Conservation (phyloP, 2,113 vertebrate genomes). For the Gambusia affinis region DNA sequence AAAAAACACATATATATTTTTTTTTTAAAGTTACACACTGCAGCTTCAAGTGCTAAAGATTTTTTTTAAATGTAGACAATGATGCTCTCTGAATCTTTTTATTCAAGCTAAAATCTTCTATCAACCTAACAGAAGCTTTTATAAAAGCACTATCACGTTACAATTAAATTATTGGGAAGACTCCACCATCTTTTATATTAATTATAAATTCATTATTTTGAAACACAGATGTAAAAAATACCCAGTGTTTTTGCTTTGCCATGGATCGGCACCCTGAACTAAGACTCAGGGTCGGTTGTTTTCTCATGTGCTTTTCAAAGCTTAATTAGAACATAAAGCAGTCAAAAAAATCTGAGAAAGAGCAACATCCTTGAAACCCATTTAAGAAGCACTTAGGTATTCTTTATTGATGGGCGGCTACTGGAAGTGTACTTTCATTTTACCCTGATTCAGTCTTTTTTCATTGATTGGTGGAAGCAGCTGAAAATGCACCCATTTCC, state of each 20-base stretch:
- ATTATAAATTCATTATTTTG: too few species aligned
- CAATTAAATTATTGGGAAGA: too few species aligned
- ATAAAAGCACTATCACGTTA: too few species aligned
- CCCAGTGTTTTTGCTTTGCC: neutral
- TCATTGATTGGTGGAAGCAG: slow-evolving; percentile 20
- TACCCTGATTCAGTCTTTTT: slow-evolving; percentile 2
- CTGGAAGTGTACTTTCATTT: slow-evolving; percentile 3
- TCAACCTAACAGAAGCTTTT: too few species aligned
- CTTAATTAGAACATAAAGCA: slow-evolving; percentile 16
- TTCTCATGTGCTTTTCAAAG: slow-evolving; percentile 9
- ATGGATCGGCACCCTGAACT: neutral
- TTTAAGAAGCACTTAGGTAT: slow-evolving; percentile 31
- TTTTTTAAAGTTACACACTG: too few species aligned
- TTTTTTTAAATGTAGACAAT: too few species aligned
- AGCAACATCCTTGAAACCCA: slow-evolving; percentile 29
- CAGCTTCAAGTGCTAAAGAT: too few species aligned
- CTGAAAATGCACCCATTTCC: slow-evolving; percentile 16
- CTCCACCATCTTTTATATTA: too few species aligned
- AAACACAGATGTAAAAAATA: neutral
- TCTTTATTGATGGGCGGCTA: slow-evolving; percentile 23
- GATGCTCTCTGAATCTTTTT: too few species aligned
- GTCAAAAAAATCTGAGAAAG: slow-evolving; percentile 10
- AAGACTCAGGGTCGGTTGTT: neutral
- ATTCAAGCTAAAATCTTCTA: too few species aligned
- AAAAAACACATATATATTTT: too few species aligned